Conservation (phyloP, 2,113 vertebrate genomes). For the Lethenteron camtschaticum region DNA sequence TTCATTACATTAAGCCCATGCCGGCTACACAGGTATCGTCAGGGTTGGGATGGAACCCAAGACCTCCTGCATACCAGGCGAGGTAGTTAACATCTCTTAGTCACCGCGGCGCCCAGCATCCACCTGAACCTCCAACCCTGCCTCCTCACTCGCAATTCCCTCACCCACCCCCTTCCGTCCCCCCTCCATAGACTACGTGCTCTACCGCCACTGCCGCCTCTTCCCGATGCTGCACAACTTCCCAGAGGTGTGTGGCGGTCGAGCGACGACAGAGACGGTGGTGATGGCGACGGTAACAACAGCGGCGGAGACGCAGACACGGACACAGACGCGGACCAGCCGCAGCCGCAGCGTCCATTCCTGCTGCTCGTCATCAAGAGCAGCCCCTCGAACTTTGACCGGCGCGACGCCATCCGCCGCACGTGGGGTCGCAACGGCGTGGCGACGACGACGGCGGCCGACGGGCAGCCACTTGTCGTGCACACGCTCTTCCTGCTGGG, state of each 20-base stretch:
- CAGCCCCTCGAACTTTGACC: constrained; percentile 59
- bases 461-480: constrained; percentile 27
- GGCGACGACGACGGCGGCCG: constrained; percentile 4
- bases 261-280: too few species aligned
- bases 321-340: too few species aligned
- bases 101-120: too few species aligned
- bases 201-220: constrained; percentile 68
- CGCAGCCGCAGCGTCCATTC: constrained; percentile 15
- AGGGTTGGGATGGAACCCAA: too few species aligned
- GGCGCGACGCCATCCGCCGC: constrained; percentile 61
- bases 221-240: constrained; percentile 76
- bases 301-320: too few species aligned
- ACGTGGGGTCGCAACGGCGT: constrained; percentile 60
- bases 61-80: too few species aligned
- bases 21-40: too few species aligned
- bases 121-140: too few species aligned
- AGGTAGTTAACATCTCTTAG: too few species aligned
- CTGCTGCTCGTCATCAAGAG: constrained; percentile 77
- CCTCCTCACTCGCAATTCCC: too few species aligned
- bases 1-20: too few species aligned
- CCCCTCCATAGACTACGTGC: constrained; percentile 60
- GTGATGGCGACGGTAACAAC: constrained; percentile 13
- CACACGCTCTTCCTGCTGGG: constrained; percentile 61
- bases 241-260: constrained; percentile 40
- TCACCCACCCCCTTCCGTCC: too few species aligned